phyloP scores from a whole-genome alignment of 2,113 vertebrate species.

The Nannobrachium achirus region DNA sequence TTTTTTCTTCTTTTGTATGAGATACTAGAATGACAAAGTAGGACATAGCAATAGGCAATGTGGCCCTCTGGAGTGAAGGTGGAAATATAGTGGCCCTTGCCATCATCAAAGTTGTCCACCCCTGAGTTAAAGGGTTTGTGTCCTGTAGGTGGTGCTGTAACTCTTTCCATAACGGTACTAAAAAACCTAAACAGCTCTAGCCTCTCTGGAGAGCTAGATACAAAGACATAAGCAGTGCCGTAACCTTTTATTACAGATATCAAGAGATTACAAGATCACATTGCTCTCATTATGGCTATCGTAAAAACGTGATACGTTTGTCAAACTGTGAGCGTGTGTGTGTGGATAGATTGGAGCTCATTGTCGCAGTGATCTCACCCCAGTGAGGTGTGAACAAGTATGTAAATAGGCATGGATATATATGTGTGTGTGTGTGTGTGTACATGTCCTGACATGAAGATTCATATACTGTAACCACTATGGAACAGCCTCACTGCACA shows the following conservation, averaged over 20 bases:
- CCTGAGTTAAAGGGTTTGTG: too few relatives aligned
- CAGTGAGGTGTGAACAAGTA: constrained; percentile 47
- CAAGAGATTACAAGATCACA: constrained; percentile 23
- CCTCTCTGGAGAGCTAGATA: background rate
- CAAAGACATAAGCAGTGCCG: constrained; percentile 3
- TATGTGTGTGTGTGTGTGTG: too few relatives aligned
- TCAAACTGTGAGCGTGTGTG: constrained; percentile 4
- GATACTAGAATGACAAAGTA: too few relatives aligned
- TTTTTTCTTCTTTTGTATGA: too few relatives aligned
- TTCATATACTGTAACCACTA: constrained; percentile 41
- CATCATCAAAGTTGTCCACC: too few relatives aligned
- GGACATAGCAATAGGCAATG: too few relatives aligned
- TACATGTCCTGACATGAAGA: constrained; percentile 51
- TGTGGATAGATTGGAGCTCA: constrained; percentile 17
- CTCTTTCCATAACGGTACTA: constrained; percentile 24
- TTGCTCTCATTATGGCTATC: constrained; percentile 31
- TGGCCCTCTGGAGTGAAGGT: too few relatives aligned
- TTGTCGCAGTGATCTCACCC: constrained; percentile 16
- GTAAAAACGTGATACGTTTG: constrained; percentile 26
- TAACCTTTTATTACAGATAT: constrained; percentile 28
- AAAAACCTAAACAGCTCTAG: background rate
- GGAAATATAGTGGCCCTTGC: too few relatives aligned
- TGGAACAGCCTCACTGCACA: constrained; percentile 12
- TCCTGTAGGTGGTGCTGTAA: constrained; percentile 67
- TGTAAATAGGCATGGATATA: constrained; percentile 56